phyloP scores from a whole-genome alignment of 2,888 invertebrate genomes.

The Sminthurinus aureus region DNA sequence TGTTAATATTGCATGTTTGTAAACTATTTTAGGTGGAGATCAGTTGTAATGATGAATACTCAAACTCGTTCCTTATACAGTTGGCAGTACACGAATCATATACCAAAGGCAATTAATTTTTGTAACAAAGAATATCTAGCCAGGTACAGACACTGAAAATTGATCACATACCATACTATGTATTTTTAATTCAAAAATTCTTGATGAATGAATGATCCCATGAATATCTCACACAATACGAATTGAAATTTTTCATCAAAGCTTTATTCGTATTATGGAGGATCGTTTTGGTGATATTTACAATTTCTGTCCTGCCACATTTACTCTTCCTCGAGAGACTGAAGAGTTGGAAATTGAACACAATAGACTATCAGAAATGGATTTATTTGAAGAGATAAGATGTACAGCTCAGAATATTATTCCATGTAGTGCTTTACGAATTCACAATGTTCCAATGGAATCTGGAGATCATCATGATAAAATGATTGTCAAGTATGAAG shows the following conservation, averaged over 20 bases:
- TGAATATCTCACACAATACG: no score
- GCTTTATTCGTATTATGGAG: conserved; percentile 75
- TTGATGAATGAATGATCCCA: not conserved
- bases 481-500: not conserved
- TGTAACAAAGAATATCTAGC: conserved; percentile 84
- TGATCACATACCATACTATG: no score
- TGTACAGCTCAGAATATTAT: conserved; percentile 25
- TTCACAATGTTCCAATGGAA: not conserved
- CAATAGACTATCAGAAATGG: conserved; percentile 21
- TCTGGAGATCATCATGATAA: not conserved
- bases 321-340: conserved; percentile 49
- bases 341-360: conserved; percentile 46
- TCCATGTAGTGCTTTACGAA: not conserved
- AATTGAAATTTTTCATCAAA: not conserved
- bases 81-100: conserved; percentile 83
- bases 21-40: conserved; percentile 63
- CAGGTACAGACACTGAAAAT: conserved; percentile 63
- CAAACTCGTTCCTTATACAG: conserved; percentile 71
- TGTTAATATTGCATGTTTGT: no score
- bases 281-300: conserved; percentile 81
- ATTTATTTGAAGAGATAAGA: not conserved
- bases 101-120: conserved; percentile 83
- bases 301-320: conserved; percentile 74
- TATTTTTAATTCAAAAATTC: no score
- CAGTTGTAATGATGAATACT: conserved; percentile 74